Base-by-base conservation (phyloP, 2,888 invertebrate species). In the Lamellibrachia satsuma region DNA sequence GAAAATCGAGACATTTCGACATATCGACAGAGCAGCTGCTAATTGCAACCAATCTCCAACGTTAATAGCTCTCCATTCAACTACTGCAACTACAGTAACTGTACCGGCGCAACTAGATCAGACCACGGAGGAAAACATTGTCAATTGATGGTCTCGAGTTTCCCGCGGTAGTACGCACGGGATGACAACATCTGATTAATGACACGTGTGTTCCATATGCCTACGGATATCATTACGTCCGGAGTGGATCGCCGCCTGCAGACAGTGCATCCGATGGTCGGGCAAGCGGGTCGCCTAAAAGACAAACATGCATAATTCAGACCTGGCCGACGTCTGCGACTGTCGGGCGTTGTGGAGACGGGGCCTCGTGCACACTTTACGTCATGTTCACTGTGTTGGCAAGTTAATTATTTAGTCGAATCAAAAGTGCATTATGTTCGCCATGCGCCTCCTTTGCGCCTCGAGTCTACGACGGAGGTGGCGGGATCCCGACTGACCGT, bases 401-500 rank as follows among this genome's bases (percentile, higher is more conserved):
- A 22, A n/a, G 75, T 75, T 75, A 75, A 75, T 75, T 75, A 75
- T 75, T 75, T 75, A 75, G 22, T 22, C 75, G 75, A 4, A 22
- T 75, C 75, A 75, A 75, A 75, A 75, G 75, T 75, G 75, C 75
- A 22, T 75, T 75, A 75, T 75, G n/a, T 75, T 75, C 75, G 75
- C 22, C 75, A 22, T 39, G 39, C 39, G 39, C 39, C 39, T 39
- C 39, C 39, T 39, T 15, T 22, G 75, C 75, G 75, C 22, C 75
- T 11, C 75, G 75, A n/a, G 75, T 75, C 22, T 22, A n/a, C 15
- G 22, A 75, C 22, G 75, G 15, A n/a, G 75, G 75, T n/a, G 15
- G 22, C 75, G 75, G 75, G 22, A 22, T 15, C n/a, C 22, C 22
- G 22, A 75, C 4, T 15, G 75, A 75, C 15, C 75, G n/a, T 75